Conservation (phyloP, 1,140 invertebrate species). For the Lepidurus arcticus region DNA sequence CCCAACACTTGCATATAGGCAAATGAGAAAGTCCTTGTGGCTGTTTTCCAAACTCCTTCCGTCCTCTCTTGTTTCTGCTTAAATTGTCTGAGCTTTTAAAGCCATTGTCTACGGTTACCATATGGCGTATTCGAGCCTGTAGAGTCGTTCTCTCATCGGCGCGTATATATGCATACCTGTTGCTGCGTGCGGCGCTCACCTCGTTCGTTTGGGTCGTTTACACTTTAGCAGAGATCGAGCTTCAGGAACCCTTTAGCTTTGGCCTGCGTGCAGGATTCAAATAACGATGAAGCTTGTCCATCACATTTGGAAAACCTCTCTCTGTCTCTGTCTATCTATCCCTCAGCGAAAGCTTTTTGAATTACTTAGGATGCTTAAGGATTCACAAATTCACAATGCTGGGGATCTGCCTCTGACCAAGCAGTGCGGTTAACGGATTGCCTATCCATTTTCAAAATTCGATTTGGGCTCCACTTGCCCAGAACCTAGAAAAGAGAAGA, state of each 20-base stretch:
- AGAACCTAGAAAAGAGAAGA: too few species aligned
- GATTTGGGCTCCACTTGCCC: too few species aligned
- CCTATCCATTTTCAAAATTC: too few species aligned
- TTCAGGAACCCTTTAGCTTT: too few species aligned
- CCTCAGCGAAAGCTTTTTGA: too few species aligned
- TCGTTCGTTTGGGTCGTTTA: neutral
- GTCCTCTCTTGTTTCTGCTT: too few species aligned
- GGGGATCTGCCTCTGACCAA: too few species aligned
- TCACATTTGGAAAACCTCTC: neutral
- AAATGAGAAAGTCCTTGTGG: neutral
- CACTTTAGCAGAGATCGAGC: neutral
- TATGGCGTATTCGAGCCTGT: neutral
- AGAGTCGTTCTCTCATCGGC: neutral
- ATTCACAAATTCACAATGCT: too few species aligned
- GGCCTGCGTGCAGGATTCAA: neutral
- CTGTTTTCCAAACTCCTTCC: neutral
- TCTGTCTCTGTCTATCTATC: too few species aligned
- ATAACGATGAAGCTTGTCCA: slow-evolving; percentile 13
- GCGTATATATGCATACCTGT: neutral
- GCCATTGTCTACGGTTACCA: neutral
- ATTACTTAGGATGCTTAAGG: too few species aligned
- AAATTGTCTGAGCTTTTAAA: too few species aligned
- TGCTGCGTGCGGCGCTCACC: neutral
- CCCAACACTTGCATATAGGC: slow-evolving; percentile 7
- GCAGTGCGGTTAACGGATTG: too few species aligned